A percentile compares a stretch with the other conserved stretches of the same genome.
phyloP scores from a whole-genome alignment of 2,888 invertebrate species.

The Yponomeuta malinellus region DNA sequence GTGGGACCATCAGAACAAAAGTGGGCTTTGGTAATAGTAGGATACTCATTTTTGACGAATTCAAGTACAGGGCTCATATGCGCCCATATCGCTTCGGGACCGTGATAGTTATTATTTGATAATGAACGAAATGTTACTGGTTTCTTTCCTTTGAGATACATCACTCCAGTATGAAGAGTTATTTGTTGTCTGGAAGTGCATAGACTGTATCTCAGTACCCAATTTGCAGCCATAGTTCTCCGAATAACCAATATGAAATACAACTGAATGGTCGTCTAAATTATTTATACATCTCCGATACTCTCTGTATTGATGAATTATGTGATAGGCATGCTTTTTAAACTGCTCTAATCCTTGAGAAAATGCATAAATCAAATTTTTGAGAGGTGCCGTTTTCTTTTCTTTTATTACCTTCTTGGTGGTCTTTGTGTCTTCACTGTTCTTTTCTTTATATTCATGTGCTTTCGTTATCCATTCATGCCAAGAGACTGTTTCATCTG shows the following conservation, averaged over 20 bases:
- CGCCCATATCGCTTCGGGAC: neutral
- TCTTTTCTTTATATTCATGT: no score
- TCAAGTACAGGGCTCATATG: slow-evolving; percentile 1
- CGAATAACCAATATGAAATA: slow-evolving; percentile 19
- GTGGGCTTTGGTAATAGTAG: slow-evolving; percentile 1
- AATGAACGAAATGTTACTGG: neutral
- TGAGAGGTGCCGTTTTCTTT: no score
- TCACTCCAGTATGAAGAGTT: slow-evolving; percentile 10
- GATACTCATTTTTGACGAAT: neutral
- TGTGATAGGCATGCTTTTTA: neutral
- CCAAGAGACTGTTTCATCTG: no score
- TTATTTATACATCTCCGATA: neutral
- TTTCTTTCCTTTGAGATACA: neutral
- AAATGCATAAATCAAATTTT: no score
- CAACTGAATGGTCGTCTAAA: slow-evolving; percentile 1
- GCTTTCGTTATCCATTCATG: no score
- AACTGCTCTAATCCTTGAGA: neutral
- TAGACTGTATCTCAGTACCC: slow-evolving; percentile 9
- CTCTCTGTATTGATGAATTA: neutral
- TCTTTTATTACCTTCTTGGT: no score
- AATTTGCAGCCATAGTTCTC: slow-evolving; percentile 23
- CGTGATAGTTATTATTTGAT: neutral
- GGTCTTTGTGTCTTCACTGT: no score
- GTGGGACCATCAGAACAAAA: slow-evolving; percentile 7
- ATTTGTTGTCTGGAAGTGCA: slow-evolving; percentile 14